Base-by-base conservation (phyloP, 2,888 invertebrate genomes). In the Onthophagus sagittarius region DNA sequence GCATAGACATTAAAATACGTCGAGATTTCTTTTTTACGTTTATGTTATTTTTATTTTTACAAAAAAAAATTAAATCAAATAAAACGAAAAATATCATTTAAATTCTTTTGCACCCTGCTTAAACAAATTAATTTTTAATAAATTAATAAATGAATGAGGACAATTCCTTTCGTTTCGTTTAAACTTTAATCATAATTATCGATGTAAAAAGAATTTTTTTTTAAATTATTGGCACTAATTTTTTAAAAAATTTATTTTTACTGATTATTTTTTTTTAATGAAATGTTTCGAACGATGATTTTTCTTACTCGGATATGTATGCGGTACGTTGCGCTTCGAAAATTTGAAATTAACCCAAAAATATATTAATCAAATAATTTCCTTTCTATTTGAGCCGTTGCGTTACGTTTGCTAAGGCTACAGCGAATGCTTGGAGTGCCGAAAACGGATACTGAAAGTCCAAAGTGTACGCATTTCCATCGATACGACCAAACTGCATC, bases 361-460 rank as follows among this genome's bases (percentile, higher is more conserved):
- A 23, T 1, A 23, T 2, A 23, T 23, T 23, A 23, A n/a, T n/a
- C n/a, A n/a, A n/a, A n/a, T n/a, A n/a, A 23, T 23, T 62, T 53
- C 13, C 9, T 72, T 23, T 76, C 89, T 89, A 97, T 88, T 97
- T 97, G 81, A 98, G 90, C 83, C 97, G 90, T 86, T 98, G 97
- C 69, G 97, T 98, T 78, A 98, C 96, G 85, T 96, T 97, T 78
- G 97, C 97, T 82, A 99, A 90, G 77, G 99, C 99, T 75, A 99
- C 98, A 72, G 98, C 97, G 87, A 99, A 99, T 74, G 99, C 99
- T 87, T 99, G 99, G 76, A 98, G 90, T 78, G 98, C 98, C 74
- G 97, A 96, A 88, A 99, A 99, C 33, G 99, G 99, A 86, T 98
- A 96, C 86, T 99, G 98, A 87, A 98, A 98, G 88, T 99, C 99